phyloP scores from a whole-genome alignment of 1,140 invertebrate genomes.

The Nixonia krombeini region DNA sequence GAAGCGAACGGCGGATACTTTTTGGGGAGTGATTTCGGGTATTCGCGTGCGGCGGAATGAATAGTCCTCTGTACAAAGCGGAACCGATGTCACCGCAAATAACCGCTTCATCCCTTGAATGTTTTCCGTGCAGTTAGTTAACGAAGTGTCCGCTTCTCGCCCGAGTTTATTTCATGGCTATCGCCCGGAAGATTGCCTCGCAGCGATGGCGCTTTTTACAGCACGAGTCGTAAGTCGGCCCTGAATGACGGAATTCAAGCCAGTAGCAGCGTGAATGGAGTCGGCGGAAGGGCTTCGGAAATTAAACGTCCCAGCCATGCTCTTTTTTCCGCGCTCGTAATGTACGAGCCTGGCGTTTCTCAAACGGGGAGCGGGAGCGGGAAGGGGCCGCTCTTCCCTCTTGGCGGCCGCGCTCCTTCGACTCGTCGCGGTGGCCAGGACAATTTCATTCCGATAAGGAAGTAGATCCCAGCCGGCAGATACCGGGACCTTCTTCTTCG shows the following conservation, averaged over 20 bases:
- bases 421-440: constrained; percentile 36
- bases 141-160: constrained; percentile 50
- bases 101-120: constrained; percentile 49
- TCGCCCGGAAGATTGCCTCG: constrained; percentile 52
- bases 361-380: constrained; percentile 36
- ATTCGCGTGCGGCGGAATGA: constrained; percentile 32
- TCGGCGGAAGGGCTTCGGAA: constrained; percentile 70
- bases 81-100: constrained; percentile 47
- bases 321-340: constrained; percentile 66
- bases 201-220: constrained; percentile 50
- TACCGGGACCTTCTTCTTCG: constrained; percentile 26
- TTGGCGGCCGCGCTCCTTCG: constrained; percentile 32
- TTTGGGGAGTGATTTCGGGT: constrained; percentile 12
- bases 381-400: constrained; percentile 41
- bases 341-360: constrained; percentile 60
- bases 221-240: constrained; percentile 56
- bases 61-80: constrained; percentile 46
- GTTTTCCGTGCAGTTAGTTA: constrained; percentile 50
- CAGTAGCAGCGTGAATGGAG: constrained; percentile 64
- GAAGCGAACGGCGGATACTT: constrained; percentile 9
- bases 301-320: constrained; percentile 69
- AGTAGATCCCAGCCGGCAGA: constrained; percentile 39
- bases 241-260: constrained; percentile 67
- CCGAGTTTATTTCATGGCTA: constrained; percentile 51
- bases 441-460: constrained; percentile 50